Percentiles rank a stretch among this genome's conserved stretches.
Conservation (phyloP, 2,113 vertebrate species). For the Zosterops japonicus region DNA sequence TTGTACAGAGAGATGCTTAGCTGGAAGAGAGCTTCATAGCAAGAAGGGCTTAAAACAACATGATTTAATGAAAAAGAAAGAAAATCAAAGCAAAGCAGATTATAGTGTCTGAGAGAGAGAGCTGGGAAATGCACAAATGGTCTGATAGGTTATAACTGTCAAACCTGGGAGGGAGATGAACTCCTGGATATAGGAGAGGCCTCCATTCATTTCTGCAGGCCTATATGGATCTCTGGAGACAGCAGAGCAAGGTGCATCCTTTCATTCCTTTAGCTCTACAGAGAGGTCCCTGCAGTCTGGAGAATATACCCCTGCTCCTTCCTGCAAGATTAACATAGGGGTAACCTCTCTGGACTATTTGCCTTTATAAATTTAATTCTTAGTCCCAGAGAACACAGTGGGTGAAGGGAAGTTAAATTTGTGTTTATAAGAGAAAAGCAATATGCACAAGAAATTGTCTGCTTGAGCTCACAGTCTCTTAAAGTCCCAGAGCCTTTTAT, state of each 20-base stretch:
- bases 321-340: background rate
- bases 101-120: background rate
- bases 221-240: background rate
- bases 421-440: background rate
- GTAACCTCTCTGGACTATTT: background rate
- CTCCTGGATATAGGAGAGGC: background rate
- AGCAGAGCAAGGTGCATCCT: background rate
- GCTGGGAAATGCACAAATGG: background rate
- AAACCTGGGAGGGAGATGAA: background rate
- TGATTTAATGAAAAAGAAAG: background rate
- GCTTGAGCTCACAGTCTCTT: fast-evolving
- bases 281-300: background rate
- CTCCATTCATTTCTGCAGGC: background rate
- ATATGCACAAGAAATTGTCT: background rate
- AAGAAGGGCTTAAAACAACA: background rate
- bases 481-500: background rate
- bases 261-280: background rate
- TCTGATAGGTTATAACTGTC: background rate
- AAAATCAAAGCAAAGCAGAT: background rate
- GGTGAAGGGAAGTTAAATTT: background rate
- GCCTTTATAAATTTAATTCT: background rate
- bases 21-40: background rate
- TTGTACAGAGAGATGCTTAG: background rate
- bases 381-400: background rate
- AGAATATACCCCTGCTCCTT: background rate